Conservation (phyloP, 2,797 vertebrate species). For the Garrulus glandarius region DNA sequence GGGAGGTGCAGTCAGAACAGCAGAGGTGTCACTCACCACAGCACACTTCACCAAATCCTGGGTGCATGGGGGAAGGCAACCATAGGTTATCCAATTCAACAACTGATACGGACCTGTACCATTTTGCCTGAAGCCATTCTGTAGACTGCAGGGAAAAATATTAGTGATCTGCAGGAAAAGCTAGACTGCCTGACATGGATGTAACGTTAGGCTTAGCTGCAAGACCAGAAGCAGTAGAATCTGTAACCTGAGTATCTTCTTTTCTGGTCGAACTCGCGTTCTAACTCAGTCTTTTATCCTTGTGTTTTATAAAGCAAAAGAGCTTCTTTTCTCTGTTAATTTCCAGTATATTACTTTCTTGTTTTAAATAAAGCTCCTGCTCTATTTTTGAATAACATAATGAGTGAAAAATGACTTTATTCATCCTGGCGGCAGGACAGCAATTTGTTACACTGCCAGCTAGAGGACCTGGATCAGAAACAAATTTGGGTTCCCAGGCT, state of each 20-base stretch:
- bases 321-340: not conserved
- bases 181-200: not conserved
- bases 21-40: not conserved
- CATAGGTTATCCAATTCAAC: not conserved
- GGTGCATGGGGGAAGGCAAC: not conserved
- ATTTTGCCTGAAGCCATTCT: not conserved
- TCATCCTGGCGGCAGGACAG: conserved; percentile 26
- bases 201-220: not conserved
- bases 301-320: not conserved
- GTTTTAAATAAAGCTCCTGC: conserved; percentile 34
- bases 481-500: conserved; percentile 57
- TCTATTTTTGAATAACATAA: conserved; percentile 54
- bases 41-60: not conserved
- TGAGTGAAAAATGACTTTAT: conserved; percentile 33
- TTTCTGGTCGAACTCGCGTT: not conserved
- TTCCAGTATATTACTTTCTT: conserved; percentile 19
- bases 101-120: not conserved
- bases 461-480: conserved; percentile 50
- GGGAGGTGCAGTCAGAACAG: not conserved
- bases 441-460: not conserved
- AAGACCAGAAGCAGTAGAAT: not conserved
- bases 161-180: not conserved
- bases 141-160: not conserved
- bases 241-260: not conserved
- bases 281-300: not conserved